Conservation (phyloP, 2,113 vertebrate genomes). For the Corythornis madagascariensis region DNA sequence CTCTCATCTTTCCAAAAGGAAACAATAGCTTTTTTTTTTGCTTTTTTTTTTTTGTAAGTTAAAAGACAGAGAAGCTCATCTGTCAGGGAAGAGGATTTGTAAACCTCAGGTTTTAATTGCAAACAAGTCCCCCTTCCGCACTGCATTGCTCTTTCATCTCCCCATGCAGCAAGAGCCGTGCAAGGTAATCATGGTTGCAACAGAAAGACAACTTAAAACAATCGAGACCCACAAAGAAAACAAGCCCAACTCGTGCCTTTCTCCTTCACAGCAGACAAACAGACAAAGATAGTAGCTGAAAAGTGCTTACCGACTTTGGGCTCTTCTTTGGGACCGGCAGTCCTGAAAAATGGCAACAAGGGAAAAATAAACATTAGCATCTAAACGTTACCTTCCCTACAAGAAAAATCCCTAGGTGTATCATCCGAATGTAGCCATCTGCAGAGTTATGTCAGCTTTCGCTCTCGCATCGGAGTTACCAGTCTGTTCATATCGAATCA, state of each 20-base stretch:
- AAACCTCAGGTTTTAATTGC: slow-evolving; percentile 39
- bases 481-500: slow-evolving; percentile 83
- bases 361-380: slow-evolving; percentile 81
- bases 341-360: slow-evolving; percentile 89
- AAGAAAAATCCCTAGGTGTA: slow-evolving; percentile 74
- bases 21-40: slow-evolving; percentile 55
- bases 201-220: slow-evolving; percentile 65
- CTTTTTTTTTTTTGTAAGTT: slow-evolving; percentile 29
- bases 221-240: slow-evolving; percentile 30
- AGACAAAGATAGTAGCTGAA: slow-evolving; percentile 67
- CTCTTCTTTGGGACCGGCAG: slow-evolving; percentile 97
- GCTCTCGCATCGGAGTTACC: slow-evolving; percentile 75
- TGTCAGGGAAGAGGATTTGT: background rate
- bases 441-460: slow-evolving; percentile 82
- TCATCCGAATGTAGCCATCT: slow-evolving; percentile 79
- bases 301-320: slow-evolving; percentile 96
- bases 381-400: slow-evolving; percentile 73
- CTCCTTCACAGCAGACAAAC: slow-evolving; percentile 14
- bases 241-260: slow-evolving; percentile 17
- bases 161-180: slow-evolving; percentile 62
- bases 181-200: slow-evolving; percentile 54
- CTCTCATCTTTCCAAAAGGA: slow-evolving; percentile 53
- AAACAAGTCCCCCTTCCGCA: background rate
- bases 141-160: slow-evolving; percentile 48
- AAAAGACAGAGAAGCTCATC: slow-evolving; percentile 47